These are phyloP conservation scores for Sardina pilchardus DNA, from an alignment of 2,113 vertebrate species.

Conservation along the genomic window DNA sequence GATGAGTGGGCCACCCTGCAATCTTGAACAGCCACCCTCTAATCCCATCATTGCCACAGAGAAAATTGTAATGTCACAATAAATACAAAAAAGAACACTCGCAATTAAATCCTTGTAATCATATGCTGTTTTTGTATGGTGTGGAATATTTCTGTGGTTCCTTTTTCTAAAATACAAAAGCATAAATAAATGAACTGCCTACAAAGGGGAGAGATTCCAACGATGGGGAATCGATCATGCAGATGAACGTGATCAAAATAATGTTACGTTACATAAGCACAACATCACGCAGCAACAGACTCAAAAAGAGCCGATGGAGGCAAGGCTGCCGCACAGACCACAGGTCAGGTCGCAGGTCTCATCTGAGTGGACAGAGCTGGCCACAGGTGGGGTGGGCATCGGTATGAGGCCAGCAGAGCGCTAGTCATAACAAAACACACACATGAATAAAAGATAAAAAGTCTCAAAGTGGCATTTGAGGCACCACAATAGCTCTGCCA, in stretches of 20 bases:
- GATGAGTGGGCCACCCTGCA: neutral
- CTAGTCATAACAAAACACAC: neutral
- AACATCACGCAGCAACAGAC: neutral
- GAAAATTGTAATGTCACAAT: neutral
- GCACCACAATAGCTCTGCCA: neutral
- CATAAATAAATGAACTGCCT: neutral
- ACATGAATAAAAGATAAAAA: conserved; percentile 12
- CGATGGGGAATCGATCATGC: neutral
- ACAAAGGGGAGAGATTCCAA: neutral
- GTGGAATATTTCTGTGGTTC: neutral
- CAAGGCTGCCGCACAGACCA: neutral
- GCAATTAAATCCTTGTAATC: neutral
- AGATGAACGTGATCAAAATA: neutral
- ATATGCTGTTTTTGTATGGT: neutral
- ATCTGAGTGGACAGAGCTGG: neutral
- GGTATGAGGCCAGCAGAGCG: neutral
- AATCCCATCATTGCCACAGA: neutral
- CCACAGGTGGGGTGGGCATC: neutral
- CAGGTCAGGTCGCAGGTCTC: neutral
- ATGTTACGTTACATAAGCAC: neutral
- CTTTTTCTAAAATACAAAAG: neutral
- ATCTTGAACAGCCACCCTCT: neutral
- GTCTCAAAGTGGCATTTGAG: neutral
- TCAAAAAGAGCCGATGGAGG: neutral
- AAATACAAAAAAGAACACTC: neutral